Conservation (phyloP, 1,140 invertebrate species). For the Ips typographus region DNA sequence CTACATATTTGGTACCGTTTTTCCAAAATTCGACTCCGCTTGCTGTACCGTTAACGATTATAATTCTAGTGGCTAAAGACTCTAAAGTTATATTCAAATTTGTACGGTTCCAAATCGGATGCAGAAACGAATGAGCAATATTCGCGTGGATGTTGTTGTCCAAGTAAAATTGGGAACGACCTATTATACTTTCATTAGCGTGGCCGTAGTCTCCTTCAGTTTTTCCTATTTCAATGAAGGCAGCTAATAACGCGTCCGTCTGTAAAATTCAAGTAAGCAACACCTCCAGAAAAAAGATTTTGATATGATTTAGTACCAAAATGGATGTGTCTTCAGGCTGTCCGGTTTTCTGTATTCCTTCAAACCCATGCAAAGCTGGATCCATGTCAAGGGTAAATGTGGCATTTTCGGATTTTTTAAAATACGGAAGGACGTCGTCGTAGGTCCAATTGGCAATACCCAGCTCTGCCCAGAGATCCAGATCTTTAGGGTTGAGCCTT, state of each 20-base stretch:
- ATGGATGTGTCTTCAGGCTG: neutral
- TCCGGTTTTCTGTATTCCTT: conserved; percentile 53
- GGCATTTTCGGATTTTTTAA: conserved; percentile 76
- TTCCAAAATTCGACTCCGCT: conserved; percentile 70
- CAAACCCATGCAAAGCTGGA: conserved; percentile 54
- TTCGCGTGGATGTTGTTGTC: conserved; percentile 43
- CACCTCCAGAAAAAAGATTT: neutral
- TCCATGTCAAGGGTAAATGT: conserved; percentile 58
- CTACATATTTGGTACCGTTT: conserved; percentile 52
- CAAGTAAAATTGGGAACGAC: conserved; percentile 21
- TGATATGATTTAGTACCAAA: neutral
- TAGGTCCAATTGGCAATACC: conserved; percentile 84
- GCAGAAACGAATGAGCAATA: conserved; percentile 18
- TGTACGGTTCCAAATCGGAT: conserved; percentile 50
- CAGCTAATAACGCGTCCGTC: conserved; percentile 17
- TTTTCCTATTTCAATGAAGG: conserved; percentile 49
- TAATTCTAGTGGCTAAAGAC: conserved; percentile 48
- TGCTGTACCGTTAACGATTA: conserved; percentile 58
- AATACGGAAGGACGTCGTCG: conserved; percentile 76
- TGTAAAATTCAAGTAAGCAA: neutral
- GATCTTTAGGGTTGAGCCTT: conserved; percentile 68
- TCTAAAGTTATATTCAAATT: conserved; percentile 66
- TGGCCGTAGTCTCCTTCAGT: conserved; percentile 32
- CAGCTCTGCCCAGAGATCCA: conserved; percentile 65
- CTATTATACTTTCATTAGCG: conserved; percentile 40